Evolutionary conservation across 2,113 vertebrate genomes (phyloP).

Genomic region (Rhipidura dahli): DNA sequence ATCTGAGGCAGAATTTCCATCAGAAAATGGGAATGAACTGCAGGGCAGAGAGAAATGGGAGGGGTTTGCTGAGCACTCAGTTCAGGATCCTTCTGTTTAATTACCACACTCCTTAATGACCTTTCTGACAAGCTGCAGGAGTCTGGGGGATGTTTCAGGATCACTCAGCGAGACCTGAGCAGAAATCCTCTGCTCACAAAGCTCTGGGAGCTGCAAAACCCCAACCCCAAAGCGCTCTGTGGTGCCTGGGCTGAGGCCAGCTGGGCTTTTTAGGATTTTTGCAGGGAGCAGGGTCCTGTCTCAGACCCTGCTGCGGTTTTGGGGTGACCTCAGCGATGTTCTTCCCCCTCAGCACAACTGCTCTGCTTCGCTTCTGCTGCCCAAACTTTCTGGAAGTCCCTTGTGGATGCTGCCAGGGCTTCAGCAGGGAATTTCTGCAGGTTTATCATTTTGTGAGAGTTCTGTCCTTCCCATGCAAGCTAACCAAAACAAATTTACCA

Average conservation of each 20-base stretch:
- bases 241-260: not conserved
- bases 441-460: too few relatives aligned
- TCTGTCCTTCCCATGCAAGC: too few relatives aligned
- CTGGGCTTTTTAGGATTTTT: not conserved
- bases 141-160: too few relatives aligned
- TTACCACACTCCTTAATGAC: not conserved
- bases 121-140: not conserved
- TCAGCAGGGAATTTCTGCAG: too few relatives aligned
- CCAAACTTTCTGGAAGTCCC: not conserved
- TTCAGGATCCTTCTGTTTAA: not conserved
- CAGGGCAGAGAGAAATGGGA: not conserved
- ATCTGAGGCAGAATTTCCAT: not conserved
- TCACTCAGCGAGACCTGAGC: too few relatives aligned
- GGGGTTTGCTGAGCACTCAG: not conserved
- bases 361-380: not conserved
- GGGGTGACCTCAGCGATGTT: not conserved
- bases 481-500: too few relatives aligned
- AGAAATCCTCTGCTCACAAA: not conserved
- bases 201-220: not conserved
- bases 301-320: not conserved
- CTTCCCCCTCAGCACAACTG: not conserved
- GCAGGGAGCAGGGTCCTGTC: not conserved
- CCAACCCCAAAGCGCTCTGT: accelerated
- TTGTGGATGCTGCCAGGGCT: too few relatives aligned
- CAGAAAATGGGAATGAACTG: not conserved